A percentile compares a stretch with the other conserved stretches of the same genome.
Conservation (phyloP, 2,797 vertebrate species). For the Peromyscus nudipes region DNA sequence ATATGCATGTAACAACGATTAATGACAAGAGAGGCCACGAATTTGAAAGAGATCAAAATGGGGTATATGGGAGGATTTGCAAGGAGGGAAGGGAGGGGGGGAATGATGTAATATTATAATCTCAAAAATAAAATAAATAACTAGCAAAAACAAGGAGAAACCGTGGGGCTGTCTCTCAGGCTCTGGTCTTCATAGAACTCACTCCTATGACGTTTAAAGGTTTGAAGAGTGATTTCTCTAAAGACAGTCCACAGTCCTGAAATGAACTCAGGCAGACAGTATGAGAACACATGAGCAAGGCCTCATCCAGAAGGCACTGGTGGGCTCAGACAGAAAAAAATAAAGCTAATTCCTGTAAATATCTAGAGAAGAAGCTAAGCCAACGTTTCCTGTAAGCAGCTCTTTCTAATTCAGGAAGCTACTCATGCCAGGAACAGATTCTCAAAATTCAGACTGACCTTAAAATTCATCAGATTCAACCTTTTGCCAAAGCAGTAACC, state of each 20-base stretch:
- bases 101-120: background rate
- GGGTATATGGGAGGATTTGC: background rate
- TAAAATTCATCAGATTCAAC: slow-evolving; percentile 8
- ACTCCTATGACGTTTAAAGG: background rate
- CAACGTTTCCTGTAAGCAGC: slow-evolving; percentile 61
- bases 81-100: background rate
- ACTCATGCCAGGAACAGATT: slow-evolving; percentile 34
- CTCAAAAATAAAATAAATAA: background rate
- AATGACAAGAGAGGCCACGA: background rate
- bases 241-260: background rate
- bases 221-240: background rate
- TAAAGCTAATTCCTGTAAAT: slow-evolving; percentile 30
- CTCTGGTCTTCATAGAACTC: background rate
- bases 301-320: background rate
- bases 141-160: background rate
- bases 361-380: slow-evolving; percentile 54
- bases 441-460: slow-evolving; percentile 35
- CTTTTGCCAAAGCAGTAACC: background rate
- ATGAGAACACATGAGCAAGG: background rate
- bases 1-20: background rate
- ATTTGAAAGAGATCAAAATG: background rate
- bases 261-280: background rate
- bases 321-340: background rate
- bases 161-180: background rate
- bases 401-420: slow-evolving; percentile 64